A percentile compares a stretch with the other conserved stretches of the same genome.
phyloP scores from a whole-genome alignment of 2,113 vertebrate species.

The Micronycteris hirsuta region DNA sequence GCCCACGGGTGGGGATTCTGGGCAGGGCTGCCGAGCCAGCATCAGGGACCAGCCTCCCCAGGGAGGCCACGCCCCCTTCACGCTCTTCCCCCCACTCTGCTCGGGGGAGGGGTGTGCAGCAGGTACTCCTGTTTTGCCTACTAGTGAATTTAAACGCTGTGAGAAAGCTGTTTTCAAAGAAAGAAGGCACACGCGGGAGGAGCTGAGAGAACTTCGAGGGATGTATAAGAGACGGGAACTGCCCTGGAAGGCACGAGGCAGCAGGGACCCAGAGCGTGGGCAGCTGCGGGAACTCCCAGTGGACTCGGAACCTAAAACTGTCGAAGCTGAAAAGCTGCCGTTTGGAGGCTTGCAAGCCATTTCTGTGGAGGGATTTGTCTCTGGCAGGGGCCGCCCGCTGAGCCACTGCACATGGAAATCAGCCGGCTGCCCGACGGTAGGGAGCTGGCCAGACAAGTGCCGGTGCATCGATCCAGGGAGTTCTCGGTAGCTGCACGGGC shows the following conservation, averaged over 20 bases:
- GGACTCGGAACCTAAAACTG: neutral
- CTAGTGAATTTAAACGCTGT: neutral
- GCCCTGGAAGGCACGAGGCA: accelerated
- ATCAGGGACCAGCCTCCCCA: too few relatives aligned
- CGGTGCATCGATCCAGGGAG: neutral
- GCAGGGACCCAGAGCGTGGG: accelerated
- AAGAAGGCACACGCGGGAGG: neutral
- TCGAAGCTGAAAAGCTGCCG: neutral
- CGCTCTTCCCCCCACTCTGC: neutral
- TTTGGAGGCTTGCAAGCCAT: neutral
- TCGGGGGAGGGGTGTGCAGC: neutral
- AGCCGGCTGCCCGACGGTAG: neutral
- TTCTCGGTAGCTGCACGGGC: neutral
- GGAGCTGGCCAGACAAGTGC: neutral
- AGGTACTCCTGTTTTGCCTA: neutral
- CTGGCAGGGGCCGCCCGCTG: neutral
- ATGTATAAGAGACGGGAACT: accelerated
- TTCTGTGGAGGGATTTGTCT: neutral
- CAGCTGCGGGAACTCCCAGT: accelerated
- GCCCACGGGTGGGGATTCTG: neutral
- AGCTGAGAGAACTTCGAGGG: neutral
- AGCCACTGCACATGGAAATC: neutral
- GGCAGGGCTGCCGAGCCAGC: neutral
- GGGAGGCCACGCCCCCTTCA: neutral
- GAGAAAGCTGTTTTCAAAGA: neutral